These are phyloP conservation scores for Stegophylla sp. DNA, from an alignment of 2,888 invertebrate genomes.

Conservation along the genomic window DNA sequence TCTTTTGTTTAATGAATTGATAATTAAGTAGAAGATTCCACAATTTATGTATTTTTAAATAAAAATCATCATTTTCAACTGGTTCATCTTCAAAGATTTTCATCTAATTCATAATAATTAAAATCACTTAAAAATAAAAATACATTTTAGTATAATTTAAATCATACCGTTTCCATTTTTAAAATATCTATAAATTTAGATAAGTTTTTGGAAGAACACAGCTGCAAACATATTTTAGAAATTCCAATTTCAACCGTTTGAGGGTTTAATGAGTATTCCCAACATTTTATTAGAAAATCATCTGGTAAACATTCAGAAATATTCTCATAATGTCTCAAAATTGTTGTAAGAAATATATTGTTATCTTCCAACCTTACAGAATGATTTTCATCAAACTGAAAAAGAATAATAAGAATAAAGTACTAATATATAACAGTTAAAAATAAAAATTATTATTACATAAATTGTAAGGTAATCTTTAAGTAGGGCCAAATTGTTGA, in stretches of 20 bases:
- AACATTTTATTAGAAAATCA: constrained; percentile 11
- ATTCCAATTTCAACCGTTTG: background rate
- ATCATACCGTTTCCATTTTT: constrained; percentile 25
- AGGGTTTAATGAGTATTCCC: background rate
- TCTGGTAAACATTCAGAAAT: constrained; percentile 1
- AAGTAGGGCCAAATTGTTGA: constrained; percentile 20
- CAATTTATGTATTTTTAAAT: background rate
- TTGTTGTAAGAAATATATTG: background rate
- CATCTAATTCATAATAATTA: constrained; percentile 18
- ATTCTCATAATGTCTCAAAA: background rate
- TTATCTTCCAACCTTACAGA: background rate
- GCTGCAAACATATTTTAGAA: background rate
- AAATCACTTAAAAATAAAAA: background rate
- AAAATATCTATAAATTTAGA: background rate
- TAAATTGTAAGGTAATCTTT: background rate
- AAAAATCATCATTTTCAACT: background rate
- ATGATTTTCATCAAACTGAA: constrained; percentile 6
- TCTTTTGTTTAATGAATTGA: background rate
- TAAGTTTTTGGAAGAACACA: background rate
- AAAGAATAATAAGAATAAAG: constrained; percentile 6
- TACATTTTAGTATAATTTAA: background rate
- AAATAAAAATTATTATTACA: constrained; percentile 6
- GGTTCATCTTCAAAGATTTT: background rate
- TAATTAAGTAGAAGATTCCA: constrained; percentile 16
- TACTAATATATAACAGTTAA: background rate